Percentiles rank a stretch among this genome's conserved stretches.
These are phyloP conservation scores for Ciconia stormi DNA, from an alignment of 2,113 vertebrate species.

Conservation along the genomic window DNA sequence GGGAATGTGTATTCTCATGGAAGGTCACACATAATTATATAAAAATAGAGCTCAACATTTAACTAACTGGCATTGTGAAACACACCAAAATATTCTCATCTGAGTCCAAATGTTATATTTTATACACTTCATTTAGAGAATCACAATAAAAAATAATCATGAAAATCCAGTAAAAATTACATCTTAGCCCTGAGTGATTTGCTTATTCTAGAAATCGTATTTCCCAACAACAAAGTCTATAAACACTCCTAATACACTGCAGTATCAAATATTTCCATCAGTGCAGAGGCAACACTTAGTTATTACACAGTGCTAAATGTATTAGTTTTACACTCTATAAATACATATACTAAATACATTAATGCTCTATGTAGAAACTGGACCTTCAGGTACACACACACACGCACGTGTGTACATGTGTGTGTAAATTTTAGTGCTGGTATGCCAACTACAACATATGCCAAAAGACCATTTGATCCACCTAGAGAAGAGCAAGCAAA, in stretches of 20 bases:
- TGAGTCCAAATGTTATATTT: not conserved
- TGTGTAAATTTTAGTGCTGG: not conserved
- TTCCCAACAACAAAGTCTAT: not conserved
- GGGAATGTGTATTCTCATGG: not conserved
- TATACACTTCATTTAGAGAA: not conserved
- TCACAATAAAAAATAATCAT: not conserved
- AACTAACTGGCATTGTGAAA: not conserved
- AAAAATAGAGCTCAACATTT: not conserved
- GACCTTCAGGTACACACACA: not conserved
- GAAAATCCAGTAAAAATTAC: not conserved
- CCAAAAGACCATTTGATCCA: not conserved
- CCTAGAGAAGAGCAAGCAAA: not conserved
- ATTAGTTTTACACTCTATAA: not conserved
- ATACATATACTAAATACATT: not conserved
- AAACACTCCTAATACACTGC: not conserved
- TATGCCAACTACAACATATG: not conserved
- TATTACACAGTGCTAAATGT: not conserved
- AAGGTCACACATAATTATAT: not conserved
- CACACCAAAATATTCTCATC: not conserved
- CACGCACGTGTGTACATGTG: fast-evolving
- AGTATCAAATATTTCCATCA: not conserved
- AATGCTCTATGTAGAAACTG: not conserved
- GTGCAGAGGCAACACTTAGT: not conserved
- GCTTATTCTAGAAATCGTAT: not conserved
- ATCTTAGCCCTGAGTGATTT: not conserved